These are phyloP conservation scores for Willisornis vidua DNA, from an alignment of 2,113 vertebrate genomes.

Conservation along the genomic window DNA sequence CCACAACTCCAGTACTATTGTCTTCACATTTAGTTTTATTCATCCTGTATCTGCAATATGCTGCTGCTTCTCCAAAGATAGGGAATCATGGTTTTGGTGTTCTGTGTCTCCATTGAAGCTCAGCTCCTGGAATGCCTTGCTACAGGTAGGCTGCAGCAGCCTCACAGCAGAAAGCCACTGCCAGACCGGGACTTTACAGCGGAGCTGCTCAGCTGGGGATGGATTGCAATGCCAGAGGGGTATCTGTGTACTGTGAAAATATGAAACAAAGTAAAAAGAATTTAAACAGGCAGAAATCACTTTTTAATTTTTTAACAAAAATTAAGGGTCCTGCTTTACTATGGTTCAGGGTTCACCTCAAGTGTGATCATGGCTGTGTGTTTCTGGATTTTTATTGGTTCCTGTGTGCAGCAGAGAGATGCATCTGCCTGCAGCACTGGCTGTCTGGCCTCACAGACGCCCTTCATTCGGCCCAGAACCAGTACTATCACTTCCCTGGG, in stretches of 20 bases:
- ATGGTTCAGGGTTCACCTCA: too few species aligned
- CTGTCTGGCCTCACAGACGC: neutral
- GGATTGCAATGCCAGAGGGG: neutral
- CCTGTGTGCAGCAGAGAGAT: accelerated
- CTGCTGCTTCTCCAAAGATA: neutral
- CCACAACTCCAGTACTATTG: neutral
- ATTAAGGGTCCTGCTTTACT: neutral
- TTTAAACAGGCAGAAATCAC: neutral
- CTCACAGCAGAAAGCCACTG: neutral
- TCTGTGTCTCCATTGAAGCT: neutral
- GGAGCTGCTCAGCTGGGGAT: neutral
- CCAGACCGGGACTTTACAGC: neutral
- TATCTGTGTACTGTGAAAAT: neutral
- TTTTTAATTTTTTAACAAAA: neutral
- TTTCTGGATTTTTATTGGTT: neutral
- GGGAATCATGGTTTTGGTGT: neutral
- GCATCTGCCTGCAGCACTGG: neutral
- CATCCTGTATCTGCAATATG: neutral
- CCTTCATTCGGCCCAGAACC: too few species aligned
- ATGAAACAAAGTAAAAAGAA: neutral
- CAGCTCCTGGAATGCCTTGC: neutral
- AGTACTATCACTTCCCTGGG: accelerated
- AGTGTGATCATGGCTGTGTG: neutral
- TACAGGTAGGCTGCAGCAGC: neutral
- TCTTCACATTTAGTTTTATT: neutral